Evolutionary conservation across 2,797 vertebrate species (phyloP).

Genomic region (Premnoplex brunnescens): DNA sequence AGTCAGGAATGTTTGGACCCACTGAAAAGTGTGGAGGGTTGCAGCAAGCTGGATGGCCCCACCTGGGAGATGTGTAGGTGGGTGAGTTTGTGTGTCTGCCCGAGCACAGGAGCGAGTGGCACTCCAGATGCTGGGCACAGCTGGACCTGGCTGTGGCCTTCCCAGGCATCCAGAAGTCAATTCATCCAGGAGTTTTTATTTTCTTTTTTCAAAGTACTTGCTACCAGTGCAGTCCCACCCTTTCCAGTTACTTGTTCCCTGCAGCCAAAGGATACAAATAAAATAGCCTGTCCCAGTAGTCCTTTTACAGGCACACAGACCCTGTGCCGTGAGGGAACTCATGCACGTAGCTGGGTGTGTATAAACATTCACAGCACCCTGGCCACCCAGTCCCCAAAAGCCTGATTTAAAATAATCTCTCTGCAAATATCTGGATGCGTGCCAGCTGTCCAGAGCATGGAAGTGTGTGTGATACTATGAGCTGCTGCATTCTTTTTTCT

Average conservation of each 20-base stretch:
- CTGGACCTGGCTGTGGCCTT: not conserved
- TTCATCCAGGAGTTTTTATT: not conserved
- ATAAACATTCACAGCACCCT: not conserved
- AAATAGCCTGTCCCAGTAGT: conserved; percentile 12
- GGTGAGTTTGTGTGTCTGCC: accelerated
- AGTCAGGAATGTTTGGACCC: not conserved
- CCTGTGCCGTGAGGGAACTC: not conserved
- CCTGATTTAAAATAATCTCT: not conserved
- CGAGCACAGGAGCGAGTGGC: accelerated
- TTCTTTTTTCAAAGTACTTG: not conserved
- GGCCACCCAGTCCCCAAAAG: not conserved
- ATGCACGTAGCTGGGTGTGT: conserved; percentile 2
- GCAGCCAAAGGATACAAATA: conserved; percentile 12
- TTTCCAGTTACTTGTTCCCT: conserved; percentile 37
- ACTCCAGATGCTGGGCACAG: not conserved
- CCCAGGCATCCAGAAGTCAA: not conserved
- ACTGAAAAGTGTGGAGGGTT: not conserved
- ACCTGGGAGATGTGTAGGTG: not conserved
- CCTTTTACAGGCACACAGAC: not conserved
- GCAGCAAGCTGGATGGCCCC: too few relatives aligned
- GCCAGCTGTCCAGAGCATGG: not conserved
- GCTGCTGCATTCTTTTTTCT: not conserved
- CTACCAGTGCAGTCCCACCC: conserved; percentile 10
- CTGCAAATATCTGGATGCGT: not conserved
- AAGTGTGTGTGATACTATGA: not conserved